Conservation (phyloP, 30 jellyfish, hydroid and myxozoan genomes). For the Morbakka virulenta region DNA sequence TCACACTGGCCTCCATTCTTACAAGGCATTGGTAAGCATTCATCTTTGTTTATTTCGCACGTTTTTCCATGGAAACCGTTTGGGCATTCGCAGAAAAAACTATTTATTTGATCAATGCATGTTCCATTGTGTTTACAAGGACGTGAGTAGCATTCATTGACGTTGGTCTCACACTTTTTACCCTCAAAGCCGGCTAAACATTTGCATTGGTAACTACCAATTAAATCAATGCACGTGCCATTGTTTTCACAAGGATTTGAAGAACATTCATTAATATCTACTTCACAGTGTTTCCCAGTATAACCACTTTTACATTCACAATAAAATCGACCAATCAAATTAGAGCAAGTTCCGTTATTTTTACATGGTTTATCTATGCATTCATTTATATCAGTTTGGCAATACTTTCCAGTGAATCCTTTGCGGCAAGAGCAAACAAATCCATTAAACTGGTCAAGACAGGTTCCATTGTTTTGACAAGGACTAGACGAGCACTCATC, state of each 20-base stretch:
- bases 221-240: constrained; percentile 44
- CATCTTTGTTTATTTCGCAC: constrained; percentile 44
- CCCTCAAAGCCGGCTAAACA: constrained; percentile 72
- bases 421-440: constrained; percentile 31
- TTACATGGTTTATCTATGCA: constrained; percentile 6
- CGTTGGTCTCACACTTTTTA: constrained; percentile 36
- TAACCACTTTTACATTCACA: constrained; percentile 39
- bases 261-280: constrained; percentile 59
- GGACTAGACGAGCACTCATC: constrained; percentile 40
- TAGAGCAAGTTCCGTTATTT: constrained; percentile 25
- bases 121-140: constrained; percentile 55
- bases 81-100: constrained; percentile 31
- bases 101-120: constrained; percentile 52
- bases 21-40: constrained; percentile 53
- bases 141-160: constrained; percentile 50
- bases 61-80: constrained; percentile 53
- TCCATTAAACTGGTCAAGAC: constrained; percentile 27
- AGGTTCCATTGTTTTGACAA: constrained; percentile 32
- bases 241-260: constrained; percentile 64
- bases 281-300: constrained; percentile 40
- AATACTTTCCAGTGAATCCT: constrained; percentile 33
- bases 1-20: constrained; percentile 41
- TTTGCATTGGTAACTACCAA: constrained; percentile 38
- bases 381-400: constrained; percentile 21
- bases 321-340: not conserved